Evolutionary conservation across 2,888 invertebrate genomes (phyloP), one percentile per base, ranked within the genome.

Genomic region (Leucania comma): DNA sequence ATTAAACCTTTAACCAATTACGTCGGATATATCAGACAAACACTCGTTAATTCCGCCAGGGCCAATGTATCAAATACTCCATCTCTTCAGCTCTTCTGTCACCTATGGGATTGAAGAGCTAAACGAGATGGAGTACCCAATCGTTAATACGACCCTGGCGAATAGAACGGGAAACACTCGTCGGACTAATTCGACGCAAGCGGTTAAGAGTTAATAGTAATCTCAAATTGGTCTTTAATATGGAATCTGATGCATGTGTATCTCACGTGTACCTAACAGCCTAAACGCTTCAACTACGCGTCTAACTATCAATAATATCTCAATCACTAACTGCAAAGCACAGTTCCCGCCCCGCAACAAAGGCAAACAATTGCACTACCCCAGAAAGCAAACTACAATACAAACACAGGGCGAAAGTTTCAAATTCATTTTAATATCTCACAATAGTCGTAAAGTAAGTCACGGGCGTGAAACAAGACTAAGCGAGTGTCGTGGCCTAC

Each of bases 351-450:
- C 68, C 68, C 73, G 61, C 71, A 83, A 86, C 63, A 75, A 61
- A 80, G 67, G 58, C 72, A 57, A 79, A 81, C 66, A 78, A 80
- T 78, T 82, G 83, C 90, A 90, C 90, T 89, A 90, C 85, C 88
- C 89, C 87, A 87, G 78, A 88, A 90, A 90, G 84, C 90, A 90
- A 91, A 89, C 90, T 92, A 93, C 90, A 90, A 92, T 87, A 88
- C 78, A 94, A 94, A 94, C 93, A 92, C 93, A 90, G 84, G 85
- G 90, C 84, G 87, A 93, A 93, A 94, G 93, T 94, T 95, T 95
- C 93, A 95, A 95, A 95, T 94, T 94, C 94, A 94, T 95, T 95
- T 95, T 95, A 95, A 95, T 95, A 93, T 93, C 92, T 89, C 95
- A 95, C 94, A 95, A 93, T 94, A 93, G 91, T 93, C 87, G 93